Conservation (phyloP, 1,140 invertebrate genomes). For the Brachystomella parvula region DNA sequence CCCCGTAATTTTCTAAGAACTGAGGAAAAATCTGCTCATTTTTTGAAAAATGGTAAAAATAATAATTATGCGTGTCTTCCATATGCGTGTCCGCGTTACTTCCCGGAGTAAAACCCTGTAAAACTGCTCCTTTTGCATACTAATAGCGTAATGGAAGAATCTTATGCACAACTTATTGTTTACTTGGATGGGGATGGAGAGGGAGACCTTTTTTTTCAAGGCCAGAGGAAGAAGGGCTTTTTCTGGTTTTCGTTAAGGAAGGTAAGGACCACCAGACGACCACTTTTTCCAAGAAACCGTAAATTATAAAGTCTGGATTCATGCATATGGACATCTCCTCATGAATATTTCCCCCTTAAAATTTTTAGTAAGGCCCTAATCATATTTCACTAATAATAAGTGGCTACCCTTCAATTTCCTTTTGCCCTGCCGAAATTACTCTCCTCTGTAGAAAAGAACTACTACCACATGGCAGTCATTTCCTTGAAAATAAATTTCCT, state of each 20-base stretch:
- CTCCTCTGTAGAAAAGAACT: not conserved
- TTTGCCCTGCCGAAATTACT: conserved; percentile 17
- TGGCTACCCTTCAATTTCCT: conserved; percentile 28
- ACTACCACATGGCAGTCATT: too few relatives aligned
- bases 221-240: not conserved
- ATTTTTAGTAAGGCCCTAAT: conserved; percentile 12
- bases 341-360: conserved; percentile 17
- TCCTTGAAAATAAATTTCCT: too few relatives aligned
- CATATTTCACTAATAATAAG: conserved; percentile 30
- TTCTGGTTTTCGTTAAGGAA: conserved; percentile 1
- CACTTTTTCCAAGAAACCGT: conserved; percentile 27
- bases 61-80: not conserved
- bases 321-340: conserved; percentile 19
- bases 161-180: too few relatives aligned
- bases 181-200: too few relatives aligned
- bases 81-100: not conserved
- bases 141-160: not conserved
- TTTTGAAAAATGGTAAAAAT: too few relatives aligned
- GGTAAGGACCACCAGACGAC: conserved; percentile 6
- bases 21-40: too few relatives aligned
- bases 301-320: conserved; percentile 23
- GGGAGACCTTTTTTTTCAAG: conserved; percentile 1
- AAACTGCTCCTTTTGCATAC: not conserved
- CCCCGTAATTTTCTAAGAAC: too few relatives aligned
- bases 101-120: too few relatives aligned